Base-by-base conservation (phyloP, 1,140 invertebrate species). In the Sinonovacula constricta region DNA sequence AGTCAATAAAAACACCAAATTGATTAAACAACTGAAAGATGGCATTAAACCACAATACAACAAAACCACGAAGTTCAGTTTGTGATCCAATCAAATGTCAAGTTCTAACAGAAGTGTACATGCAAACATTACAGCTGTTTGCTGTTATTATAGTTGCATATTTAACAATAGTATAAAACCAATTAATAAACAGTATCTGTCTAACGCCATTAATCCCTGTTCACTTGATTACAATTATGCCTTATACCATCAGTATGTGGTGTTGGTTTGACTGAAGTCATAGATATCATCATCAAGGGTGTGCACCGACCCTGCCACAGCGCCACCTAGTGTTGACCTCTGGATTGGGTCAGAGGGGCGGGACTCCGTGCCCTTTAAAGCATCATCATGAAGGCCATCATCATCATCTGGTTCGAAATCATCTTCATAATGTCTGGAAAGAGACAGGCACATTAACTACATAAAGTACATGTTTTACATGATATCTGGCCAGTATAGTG, bases 391-490 rank as follows among this genome's bases (percentile, higher is more conserved):
- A 2, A 83, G 36, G 3, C 67, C 53, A 31, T 88, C 87, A 33
- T 89, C 88, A 39, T 90, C 89, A 22, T 90, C 89, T 31, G 87
- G 87, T 65, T 90, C 88, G 86, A 90, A 90, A 65, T 90, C 89
- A 77, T 90, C 89, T 63, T 90, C 89, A 83, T 90, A 90, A 57
- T 86, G 80, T 75, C 88, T 89, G 81, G 28, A 88, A 87, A 12
- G 31, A 70, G 26, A 63, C 18, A 36, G 28, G 26, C 15, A 18
- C 62, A 26, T 62, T 26, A 15, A 28, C 51, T 4, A 2, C 24
- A 34, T 39, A 49, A 66, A 12, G 31, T 39, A 18, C n/a, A 39
- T 45, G 14, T 66, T 39, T 33, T 39, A 1, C 18, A 18, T 45
- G 7, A 45, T 18, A 7, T 45, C 39, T 10, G 7, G 39, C 7